A percentile compares a stretch with the other conserved stretches of the same genome.
Evolutionary conservation across 2,113 vertebrate genomes (phyloP).

Genomic region (Colius striatus): DNA sequence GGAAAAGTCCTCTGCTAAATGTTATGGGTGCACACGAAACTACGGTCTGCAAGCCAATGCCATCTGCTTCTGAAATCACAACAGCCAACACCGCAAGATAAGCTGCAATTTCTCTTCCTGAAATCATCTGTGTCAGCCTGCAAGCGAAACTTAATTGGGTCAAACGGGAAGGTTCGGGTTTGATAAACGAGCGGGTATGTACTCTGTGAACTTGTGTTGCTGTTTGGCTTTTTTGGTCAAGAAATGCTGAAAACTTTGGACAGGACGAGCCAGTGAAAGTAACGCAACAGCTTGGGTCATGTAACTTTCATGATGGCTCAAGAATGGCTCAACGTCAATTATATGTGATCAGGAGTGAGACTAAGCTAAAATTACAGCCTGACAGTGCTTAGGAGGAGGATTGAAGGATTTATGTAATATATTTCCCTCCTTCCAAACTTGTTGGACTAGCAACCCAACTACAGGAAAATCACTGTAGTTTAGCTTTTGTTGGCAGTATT

Average conservation of each 20-base stretch:
- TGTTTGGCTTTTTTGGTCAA: not conserved
- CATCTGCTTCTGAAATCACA: conserved; percentile 36
- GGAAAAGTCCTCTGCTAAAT: conserved; percentile 13
- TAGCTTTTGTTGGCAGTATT: conserved; percentile 52
- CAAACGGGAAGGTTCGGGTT: not conserved
- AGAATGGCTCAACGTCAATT: conserved; percentile 40
- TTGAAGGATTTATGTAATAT: conserved; percentile 20
- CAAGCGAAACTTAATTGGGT: not conserved
- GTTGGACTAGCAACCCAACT: conserved; percentile 44
- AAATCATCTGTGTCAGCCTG: not conserved
- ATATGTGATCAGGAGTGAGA: conserved; percentile 20
- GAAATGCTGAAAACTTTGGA: not conserved
- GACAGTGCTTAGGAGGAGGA: conserved; percentile 51
- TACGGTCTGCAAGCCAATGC: not conserved
- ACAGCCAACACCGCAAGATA: not conserved
- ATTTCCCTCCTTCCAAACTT: conserved; percentile 49
- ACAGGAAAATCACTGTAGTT: conserved; percentile 42
- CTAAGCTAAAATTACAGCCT: conserved; percentile 59
- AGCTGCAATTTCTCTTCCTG: not conserved
- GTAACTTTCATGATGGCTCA: conserved; percentile 38
- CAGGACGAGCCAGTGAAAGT: conserved; percentile 50
- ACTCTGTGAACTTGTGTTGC: not conserved
- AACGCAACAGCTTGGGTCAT: conserved; percentile 19
- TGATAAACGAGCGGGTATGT: not conserved
- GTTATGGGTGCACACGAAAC: not conserved